Conservation (phyloP, 1,140 invertebrate genomes). For the Antheraea mylitta region DNA sequence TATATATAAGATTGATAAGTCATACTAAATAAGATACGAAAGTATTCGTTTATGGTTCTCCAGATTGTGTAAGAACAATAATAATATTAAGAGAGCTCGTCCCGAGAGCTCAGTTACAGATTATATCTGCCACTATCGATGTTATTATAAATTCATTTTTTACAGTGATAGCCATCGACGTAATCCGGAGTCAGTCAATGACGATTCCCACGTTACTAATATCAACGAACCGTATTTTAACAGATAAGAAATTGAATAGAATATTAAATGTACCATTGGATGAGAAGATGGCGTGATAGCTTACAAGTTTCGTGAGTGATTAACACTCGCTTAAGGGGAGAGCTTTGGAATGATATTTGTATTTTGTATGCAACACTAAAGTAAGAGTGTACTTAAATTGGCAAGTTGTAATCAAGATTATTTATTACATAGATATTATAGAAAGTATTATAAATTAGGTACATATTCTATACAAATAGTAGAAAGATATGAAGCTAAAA, state of each 20-base stretch:
- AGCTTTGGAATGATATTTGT: neutral
- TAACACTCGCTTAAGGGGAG: constrained; percentile 5
- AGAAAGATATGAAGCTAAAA: too few relatives aligned
- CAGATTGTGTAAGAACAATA: neutral
- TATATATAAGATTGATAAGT: too few relatives aligned
- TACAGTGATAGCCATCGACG: constrained; percentile 56
- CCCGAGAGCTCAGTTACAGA: constrained; percentile 39
- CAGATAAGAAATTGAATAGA: constrained; percentile 62
- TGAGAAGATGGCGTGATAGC: constrained; percentile 24
- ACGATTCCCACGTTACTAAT: constrained; percentile 65
- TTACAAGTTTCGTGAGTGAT: constrained; percentile 9
- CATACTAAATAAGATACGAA: too few relatives aligned
- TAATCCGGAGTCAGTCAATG: constrained; percentile 59
- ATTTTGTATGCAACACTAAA: neutral
- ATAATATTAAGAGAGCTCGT: neutral
- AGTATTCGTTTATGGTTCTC: neutral
- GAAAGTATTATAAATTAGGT: too few relatives aligned
- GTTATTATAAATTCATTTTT: constrained; percentile 65
- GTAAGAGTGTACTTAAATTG: neutral
- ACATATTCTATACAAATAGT: too few relatives aligned
- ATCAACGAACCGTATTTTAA: constrained; percentile 49
- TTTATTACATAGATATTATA: too few relatives aligned
- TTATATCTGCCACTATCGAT: constrained; percentile 51
- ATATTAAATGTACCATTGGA: constrained; percentile 55
- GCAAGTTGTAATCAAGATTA: too few relatives aligned